Percentiles rank a stretch among this genome's conserved stretches.
Evolutionary conservation across 2,888 invertebrate species (phyloP).

Genomic region (Eubasilissa splendida): DNA sequence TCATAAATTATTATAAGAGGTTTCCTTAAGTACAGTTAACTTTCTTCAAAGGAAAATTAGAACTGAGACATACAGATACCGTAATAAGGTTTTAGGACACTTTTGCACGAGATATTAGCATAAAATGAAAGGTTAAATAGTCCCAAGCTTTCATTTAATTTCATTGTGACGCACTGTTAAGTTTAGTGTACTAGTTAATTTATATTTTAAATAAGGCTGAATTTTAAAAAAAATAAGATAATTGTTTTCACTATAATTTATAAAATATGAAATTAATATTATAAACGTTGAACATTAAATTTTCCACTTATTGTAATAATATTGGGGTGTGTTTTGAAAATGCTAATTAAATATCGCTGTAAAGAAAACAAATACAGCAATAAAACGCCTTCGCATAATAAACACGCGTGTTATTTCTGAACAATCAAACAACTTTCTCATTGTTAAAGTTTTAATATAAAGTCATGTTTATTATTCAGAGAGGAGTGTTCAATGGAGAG

Average conservation of each 20-base stretch:
- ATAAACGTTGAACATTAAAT: too few species aligned
- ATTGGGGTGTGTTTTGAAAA: too few species aligned
- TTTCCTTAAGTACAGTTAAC: neutral
- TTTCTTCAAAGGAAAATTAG: neutral
- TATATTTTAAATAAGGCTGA: neutral
- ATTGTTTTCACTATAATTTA: neutral
- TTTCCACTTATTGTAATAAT: too few species aligned
- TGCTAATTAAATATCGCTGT: neutral
- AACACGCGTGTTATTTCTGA: constrained; percentile 11
- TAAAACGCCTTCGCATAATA: neutral
- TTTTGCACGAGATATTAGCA: neutral
- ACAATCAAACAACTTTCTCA: constrained; percentile 3
- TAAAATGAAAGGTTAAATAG: constrained; percentile 10
- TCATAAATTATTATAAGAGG: neutral
- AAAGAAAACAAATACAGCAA: constrained; percentile 4
- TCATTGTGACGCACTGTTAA: neutral
- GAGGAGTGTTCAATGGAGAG: neutral
- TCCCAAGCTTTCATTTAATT: neutral
- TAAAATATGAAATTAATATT: too few species aligned
- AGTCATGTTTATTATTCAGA: constrained; percentile 21
- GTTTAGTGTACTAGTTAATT: neutral
- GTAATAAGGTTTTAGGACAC: constrained; percentile 20
- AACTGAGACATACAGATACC: neutral
- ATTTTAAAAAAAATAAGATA: neutral
- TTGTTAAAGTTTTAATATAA: constrained; percentile 9